Percentiles rank a stretch among this genome's conserved stretches.
Evolutionary conservation across 2,888 invertebrate species (phyloP).

Genomic region (Melanargia galathea): DNA sequence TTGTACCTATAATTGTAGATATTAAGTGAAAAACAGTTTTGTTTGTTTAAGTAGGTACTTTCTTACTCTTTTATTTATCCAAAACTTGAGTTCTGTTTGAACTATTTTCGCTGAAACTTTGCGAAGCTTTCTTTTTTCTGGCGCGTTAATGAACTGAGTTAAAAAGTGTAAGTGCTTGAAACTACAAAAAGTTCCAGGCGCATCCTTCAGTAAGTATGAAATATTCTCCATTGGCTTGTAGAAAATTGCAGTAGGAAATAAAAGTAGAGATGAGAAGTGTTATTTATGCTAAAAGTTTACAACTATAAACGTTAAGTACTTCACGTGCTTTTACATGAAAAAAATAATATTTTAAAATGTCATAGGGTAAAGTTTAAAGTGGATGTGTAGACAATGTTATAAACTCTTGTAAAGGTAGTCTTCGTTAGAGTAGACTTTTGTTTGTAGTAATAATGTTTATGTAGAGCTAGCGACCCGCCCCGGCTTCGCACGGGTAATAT

Average conservation of each 20-base stretch:
- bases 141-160: not conserved
- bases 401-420: no score
- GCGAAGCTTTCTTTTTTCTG: not conserved
- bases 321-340: not conserved
- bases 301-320: not conserved
- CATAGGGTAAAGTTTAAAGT: not conserved
- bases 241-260: slow-evolving; percentile 2
- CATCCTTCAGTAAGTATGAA: slow-evolving; percentile 10
- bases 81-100: not conserved
- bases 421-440: no score
- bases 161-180: not conserved
- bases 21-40: not conserved
- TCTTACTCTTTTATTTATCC: no score
- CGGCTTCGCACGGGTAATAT: no score
- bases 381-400: no score
- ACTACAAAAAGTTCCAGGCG: not conserved
- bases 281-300: slow-evolving; percentile 10
- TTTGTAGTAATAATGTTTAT: no score
- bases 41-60: not conserved
- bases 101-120: not conserved
- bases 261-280: not conserved
- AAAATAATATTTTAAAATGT: not conserved
- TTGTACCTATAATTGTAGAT: not conserved
- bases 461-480: no score
- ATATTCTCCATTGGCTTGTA: slow-evolving; percentile 7